Percentiles rank a stretch among this genome's conserved stretches.
Evolutionary conservation across 2,797 vertebrate genomes (phyloP).

Genomic region (Calcarius lapponicus): DNA sequence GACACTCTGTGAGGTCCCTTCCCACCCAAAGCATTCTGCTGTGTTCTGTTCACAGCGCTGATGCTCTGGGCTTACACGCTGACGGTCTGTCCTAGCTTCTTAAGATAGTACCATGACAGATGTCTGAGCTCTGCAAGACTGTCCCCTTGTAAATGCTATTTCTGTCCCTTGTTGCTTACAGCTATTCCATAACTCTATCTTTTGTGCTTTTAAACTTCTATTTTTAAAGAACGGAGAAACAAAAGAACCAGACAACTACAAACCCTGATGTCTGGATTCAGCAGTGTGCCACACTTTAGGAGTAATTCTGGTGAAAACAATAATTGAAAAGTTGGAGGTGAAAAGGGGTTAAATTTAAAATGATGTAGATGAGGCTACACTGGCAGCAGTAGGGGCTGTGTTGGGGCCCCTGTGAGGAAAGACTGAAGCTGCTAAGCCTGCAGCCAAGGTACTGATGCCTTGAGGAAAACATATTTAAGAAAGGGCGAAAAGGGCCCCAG

Average conservation of each 20-base stretch:
- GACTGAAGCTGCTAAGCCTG: not conserved
- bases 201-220: not conserved
- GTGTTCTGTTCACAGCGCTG: not conserved
- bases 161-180: not conserved
- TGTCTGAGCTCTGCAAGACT: not conserved
- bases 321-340: not conserved
- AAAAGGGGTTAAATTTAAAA: not conserved
- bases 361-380: not conserved
- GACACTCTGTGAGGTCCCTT: not conserved
- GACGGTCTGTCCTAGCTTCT: not conserved
- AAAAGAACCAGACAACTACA: not conserved
- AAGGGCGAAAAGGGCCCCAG: not conserved
- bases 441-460: not conserved
- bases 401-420: not conserved
- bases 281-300: not conserved
- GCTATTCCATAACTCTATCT: not conserved
- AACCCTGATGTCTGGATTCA: not conserved
- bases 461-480: not conserved
- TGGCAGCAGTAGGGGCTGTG: fast-evolving
- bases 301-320: not conserved
- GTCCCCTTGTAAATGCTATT: not conserved
- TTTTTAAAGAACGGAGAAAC: not conserved
- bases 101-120: not conserved
- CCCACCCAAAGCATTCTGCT: not conserved
- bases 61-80: not conserved